These are phyloP conservation scores for Lithobates sylvaticus DNA, from an alignment of 2,797 vertebrate genomes.

Conservation along the genomic window DNA sequence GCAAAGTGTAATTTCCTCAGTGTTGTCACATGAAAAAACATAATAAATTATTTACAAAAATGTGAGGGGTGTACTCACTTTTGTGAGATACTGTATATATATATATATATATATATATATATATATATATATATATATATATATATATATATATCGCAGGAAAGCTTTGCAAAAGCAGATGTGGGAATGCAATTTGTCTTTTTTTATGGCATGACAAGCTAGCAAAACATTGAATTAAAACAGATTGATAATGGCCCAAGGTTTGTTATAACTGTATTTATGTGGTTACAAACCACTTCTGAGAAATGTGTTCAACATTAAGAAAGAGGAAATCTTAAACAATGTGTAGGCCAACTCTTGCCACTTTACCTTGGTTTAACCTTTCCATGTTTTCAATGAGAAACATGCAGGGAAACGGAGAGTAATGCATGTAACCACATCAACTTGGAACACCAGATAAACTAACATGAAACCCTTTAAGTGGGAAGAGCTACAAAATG, in stretches of 20 bases:
- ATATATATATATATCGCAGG: not conserved
- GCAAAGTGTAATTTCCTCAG: no score
- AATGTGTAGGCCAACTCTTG: constrained; percentile 7
- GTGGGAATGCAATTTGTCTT: constrained; percentile 10
- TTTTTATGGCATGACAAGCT: constrained; percentile 4
- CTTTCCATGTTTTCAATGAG: constrained; percentile 30
- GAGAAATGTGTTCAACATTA: constrained; percentile 41
- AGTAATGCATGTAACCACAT: constrained; percentile 44
- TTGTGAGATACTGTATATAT: no score
- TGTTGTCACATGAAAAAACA: no score
- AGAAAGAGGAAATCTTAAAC: constrained; percentile 33
- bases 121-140: not conserved
- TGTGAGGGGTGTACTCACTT: no score
- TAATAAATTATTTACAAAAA: no score
- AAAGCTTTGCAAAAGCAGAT: not conserved
- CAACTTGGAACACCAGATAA: constrained; percentile 40
- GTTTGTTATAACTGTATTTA: constrained; percentile 23
- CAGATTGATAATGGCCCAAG: not conserved
- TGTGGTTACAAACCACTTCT: constrained; percentile 51
- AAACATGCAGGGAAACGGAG: constrained; percentile 40
- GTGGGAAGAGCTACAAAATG: constrained; percentile 32
- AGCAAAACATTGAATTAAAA: not conserved
- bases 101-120: no score
- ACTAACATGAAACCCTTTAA: constrained; percentile 40
- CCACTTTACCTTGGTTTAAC: constrained; percentile 44